Conservation (phyloP, 1,140 invertebrate genomes). For the Drosophila repletoides region DNA sequence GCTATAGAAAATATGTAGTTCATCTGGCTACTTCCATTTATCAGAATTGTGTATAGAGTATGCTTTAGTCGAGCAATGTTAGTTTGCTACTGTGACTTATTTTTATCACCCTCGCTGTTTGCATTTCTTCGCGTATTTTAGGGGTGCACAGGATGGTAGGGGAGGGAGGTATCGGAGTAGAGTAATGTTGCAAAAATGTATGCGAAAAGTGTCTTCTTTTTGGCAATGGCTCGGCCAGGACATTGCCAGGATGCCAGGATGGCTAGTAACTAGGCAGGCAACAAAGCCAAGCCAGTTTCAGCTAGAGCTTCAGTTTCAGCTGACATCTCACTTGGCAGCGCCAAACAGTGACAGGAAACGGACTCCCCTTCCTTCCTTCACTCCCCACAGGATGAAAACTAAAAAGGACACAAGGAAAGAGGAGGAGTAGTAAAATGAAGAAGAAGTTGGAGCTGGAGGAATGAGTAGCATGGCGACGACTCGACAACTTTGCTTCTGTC, state of each 20-base stretch:
- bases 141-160: too few species aligned
- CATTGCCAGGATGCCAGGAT: slow-evolving; percentile 8
- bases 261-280: slow-evolving; percentile 5
- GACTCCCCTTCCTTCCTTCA: too few species aligned
- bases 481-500: slow-evolving; percentile 51
- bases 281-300: slow-evolving; percentile 6
- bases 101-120: too few species aligned
- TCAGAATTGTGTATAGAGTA: too few species aligned
- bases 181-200: slow-evolving; percentile 71
- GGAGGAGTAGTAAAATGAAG: background rate
- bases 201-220: slow-evolving; percentile 52
- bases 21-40: too few species aligned
- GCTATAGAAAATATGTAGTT: too few species aligned
- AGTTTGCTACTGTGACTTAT: too few species aligned
- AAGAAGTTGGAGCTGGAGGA: background rate
- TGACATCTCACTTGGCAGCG: slow-evolving; percentile 60
- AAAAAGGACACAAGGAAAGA: background rate
- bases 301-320: slow-evolving; percentile 8
- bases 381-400: too few species aligned
- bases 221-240: slow-evolving; percentile 20
- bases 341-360: slow-evolving; percentile 17
- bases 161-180: too few species aligned
- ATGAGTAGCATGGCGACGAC: slow-evolving; percentile 14
- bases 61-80: too few species aligned
- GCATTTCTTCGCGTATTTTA: too few species aligned